These are phyloP conservation scores for Halesus radiatus DNA, from an alignment of 1,140 invertebrate species.

Conservation along the genomic window DNA sequence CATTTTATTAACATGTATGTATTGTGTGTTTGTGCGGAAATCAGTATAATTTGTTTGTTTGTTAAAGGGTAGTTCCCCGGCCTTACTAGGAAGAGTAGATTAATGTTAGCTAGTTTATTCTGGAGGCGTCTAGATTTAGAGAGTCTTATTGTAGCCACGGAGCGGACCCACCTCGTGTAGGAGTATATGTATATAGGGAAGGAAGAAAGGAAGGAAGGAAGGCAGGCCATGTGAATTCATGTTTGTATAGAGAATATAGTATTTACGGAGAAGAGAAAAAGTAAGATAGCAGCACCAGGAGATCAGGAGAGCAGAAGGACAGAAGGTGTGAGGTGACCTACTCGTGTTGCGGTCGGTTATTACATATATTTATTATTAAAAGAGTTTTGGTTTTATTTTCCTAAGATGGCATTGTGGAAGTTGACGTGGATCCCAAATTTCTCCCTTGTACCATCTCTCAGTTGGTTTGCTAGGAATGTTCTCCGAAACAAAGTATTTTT, in stretches of 20 bases:
- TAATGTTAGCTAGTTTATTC: neutral
- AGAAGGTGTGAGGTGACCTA: no score
- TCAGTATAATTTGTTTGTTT: no score
- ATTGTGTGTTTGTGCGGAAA: no score
- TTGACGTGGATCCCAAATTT: no score
- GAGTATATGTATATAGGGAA: slow-evolving; percentile 15
- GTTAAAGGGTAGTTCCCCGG: neutral
- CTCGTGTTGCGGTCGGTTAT: neutral
- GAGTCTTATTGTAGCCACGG: slow-evolving; percentile 13
- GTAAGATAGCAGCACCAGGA: no score
- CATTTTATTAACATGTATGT: no score
- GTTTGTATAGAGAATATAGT: no score
- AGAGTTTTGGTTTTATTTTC: slow-evolving; percentile 35
- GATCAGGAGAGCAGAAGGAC: no score
- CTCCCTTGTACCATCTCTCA: neutral
- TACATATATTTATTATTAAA: slow-evolving; percentile 28
- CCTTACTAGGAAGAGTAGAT: neutral
- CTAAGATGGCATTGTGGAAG: neutral
- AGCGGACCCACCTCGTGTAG: neutral
- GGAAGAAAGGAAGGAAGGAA: slow-evolving; percentile 20
- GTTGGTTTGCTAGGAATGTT: neutral
- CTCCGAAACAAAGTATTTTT: neutral
- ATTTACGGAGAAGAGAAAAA: neutral
- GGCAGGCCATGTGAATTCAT: neutral
- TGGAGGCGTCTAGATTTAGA: slow-evolving; percentile 20